Conservation (phyloP, 2,797 vertebrate species). For the Rhinichthys osculus region DNA sequence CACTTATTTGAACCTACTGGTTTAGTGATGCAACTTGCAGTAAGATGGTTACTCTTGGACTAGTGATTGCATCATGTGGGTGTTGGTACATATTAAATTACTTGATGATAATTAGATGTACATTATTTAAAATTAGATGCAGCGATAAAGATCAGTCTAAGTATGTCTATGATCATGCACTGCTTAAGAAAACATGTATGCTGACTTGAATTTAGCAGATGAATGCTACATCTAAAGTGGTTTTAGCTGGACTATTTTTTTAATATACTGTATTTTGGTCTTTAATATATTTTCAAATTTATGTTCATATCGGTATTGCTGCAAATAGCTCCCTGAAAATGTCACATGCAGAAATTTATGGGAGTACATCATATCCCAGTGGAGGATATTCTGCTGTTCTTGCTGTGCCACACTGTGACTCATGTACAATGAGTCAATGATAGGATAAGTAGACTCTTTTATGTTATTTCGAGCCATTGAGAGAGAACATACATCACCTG, state of each 20-base stretch:
- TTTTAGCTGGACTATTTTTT: not conserved
- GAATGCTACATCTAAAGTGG: not conserved
- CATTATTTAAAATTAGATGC: not conserved
- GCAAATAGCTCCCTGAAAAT: not conserved
- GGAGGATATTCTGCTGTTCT: not conserved
- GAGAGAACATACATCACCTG: conserved; percentile 9
- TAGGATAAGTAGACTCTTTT: conserved; percentile 20
- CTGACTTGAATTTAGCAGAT: not conserved
- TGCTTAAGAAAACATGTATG: not conserved
- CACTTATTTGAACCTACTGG: not conserved
- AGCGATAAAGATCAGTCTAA: not conserved
- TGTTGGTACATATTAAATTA: not conserved
- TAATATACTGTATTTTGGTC: not conserved
- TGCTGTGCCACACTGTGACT: conserved; percentile 25
- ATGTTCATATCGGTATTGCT: conserved; percentile 1
- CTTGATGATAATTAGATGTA: not conserved
- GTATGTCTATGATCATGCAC: not conserved
- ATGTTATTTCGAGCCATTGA: not conserved
- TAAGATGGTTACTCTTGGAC: not conserved
- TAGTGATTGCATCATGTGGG: not conserved
- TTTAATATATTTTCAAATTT: not conserved
- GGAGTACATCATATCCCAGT: not conserved
- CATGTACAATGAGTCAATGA: conserved; percentile 30
- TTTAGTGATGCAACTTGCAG: not conserved
- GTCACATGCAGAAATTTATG: not conserved